phyloP scores from a whole-genome alignment of 1,140 invertebrate species.

The Bombus ignitus region DNA sequence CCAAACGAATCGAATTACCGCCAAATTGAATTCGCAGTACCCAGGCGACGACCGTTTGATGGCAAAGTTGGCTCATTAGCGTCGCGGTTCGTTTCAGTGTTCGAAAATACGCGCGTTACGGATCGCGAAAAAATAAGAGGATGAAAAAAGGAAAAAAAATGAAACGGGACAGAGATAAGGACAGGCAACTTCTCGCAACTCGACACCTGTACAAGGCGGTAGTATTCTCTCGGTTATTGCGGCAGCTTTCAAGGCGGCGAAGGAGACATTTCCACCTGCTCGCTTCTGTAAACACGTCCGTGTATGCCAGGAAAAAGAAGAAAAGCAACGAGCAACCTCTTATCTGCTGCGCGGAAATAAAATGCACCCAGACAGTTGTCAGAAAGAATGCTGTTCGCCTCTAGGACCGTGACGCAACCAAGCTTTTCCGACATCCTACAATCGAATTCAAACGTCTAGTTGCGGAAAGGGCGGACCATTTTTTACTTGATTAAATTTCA shows the following conservation, averaged over 20 bases:
- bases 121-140: neutral
- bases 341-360: constrained; percentile 48
- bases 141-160: neutral
- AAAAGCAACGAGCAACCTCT: constrained; percentile 49
- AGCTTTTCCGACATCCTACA: neutral
- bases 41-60: neutral
- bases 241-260: constrained; percentile 53
- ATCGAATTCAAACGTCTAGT: neutral
- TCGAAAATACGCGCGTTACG: no score
- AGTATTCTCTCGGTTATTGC: constrained; percentile 16
- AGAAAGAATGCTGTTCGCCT: constrained; percentile 21
- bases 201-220: constrained; percentile 42
- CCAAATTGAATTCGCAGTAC: no score
- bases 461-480: neutral
- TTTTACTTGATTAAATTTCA: neutral
- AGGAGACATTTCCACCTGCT: constrained; percentile 37
- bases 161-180: neutral
- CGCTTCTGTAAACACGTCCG: constrained; percentile 47
- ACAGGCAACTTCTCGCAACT: constrained; percentile 4
- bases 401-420: neutral
- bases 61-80: neutral
- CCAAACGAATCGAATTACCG: no score
- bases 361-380: constrained; percentile 36
- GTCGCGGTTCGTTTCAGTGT: neutral
- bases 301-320: constrained; percentile 17